Evolutionary conservation across 2,797 vertebrate species (phyloP).

Genomic region (Iguana delicatissima): DNA sequence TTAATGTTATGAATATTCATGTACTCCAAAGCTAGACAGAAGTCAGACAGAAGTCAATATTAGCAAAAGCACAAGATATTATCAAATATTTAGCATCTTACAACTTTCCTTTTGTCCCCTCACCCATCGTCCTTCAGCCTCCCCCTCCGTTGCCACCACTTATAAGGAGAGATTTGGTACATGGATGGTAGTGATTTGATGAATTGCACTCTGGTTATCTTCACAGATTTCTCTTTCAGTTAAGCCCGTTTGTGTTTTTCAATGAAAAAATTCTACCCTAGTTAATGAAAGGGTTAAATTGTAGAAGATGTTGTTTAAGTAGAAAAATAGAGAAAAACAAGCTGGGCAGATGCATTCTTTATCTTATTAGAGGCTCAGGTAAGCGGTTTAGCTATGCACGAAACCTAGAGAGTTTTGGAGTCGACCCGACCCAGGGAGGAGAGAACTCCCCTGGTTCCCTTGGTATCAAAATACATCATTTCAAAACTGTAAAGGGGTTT

Average conservation of each 20-base stretch:
- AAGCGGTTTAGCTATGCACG: no score
- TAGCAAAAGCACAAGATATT: not conserved
- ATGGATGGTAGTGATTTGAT: not conserved
- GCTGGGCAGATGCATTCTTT: no score
- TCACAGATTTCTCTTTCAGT: not conserved
- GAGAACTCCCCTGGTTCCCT: no score
- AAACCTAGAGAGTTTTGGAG: no score
- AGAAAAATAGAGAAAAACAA: no score
- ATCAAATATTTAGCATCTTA: not conserved
- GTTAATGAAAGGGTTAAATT: no score
- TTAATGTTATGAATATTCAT: not conserved
- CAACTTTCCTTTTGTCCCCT: not conserved
- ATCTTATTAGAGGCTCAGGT: no score
- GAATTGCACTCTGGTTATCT: not conserved
- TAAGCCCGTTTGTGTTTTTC: not conserved
- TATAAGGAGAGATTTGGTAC: not conserved
- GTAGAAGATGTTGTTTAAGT: no score
- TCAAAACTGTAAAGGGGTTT: no score
- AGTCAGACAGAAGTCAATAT: not conserved
- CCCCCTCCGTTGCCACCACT: not conserved
- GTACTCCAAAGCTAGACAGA: not conserved
- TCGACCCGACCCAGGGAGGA: no score
- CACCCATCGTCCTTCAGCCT: not conserved
- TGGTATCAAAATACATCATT: no score
- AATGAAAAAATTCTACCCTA: not conserved